Percentiles rank a stretch among this genome's conserved stretches.
Conservation (phyloP, 2,797 vertebrate genomes). For the Danio jaintianensis region DNA sequence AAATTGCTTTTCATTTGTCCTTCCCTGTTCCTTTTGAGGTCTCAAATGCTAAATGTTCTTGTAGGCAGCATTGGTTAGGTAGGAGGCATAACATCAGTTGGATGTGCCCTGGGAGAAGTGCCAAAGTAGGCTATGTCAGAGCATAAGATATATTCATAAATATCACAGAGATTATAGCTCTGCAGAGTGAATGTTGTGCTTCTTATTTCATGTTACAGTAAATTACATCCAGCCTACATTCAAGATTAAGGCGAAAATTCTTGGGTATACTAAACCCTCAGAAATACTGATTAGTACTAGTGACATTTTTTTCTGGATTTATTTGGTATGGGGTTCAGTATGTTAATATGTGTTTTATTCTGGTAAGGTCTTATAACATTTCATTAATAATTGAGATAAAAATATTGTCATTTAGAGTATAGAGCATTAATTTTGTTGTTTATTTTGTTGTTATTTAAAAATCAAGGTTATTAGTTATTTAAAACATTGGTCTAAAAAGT, state of each 20-base stretch:
- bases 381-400: too few species aligned
- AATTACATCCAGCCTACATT: constrained; percentile 17
- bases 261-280: not conserved
- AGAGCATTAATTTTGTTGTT: too few species aligned
- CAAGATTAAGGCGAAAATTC: not conserved
- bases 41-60: constrained; percentile 33
- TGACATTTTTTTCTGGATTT: not conserved
- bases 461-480: too few species aligned
- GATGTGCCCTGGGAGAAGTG: constrained; percentile 28
- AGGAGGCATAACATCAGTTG: constrained; percentile 37
- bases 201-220: constrained; percentile 25
- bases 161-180: constrained; percentile 20
- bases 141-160: constrained; percentile 29
- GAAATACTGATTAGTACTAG: not conserved
- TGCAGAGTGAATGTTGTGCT: not conserved
- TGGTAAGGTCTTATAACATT: too few species aligned
- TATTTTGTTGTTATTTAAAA: too few species aligned
- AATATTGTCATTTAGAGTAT: too few species aligned
- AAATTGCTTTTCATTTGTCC: constrained; percentile 66
- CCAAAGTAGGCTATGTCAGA: constrained; percentile 40
- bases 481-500: too few species aligned
- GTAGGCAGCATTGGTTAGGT: constrained; percentile 32
- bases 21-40: constrained; percentile 46
- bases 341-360: too few species aligned
- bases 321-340: too few species aligned